Conservation (phyloP, 2,888 invertebrate species). For the Nomada lathburiana region DNA sequence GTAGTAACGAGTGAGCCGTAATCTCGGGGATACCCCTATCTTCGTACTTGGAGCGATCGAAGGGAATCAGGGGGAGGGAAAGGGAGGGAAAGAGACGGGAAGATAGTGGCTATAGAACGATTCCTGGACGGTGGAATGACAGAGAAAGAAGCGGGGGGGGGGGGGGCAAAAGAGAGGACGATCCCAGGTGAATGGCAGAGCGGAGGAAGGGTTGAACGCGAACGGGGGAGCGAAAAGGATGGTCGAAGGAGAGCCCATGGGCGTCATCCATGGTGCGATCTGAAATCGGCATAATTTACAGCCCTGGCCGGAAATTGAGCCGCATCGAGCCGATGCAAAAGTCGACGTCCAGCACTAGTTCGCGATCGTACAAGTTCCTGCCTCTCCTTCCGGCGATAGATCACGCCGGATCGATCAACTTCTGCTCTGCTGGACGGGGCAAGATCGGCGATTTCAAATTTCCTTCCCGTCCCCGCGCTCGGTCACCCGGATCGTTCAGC, state of each 20-base stretch:
- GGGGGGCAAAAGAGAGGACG: background rate
- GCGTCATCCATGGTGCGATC: constrained; percentile 70
- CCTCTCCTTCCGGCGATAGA: constrained; percentile 50
- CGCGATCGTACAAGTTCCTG: constrained; percentile 38
- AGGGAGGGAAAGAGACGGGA: background rate
- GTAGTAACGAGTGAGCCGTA: constrained; percentile 81
- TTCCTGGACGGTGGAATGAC: background rate
- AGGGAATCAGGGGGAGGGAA: constrained; percentile 22
- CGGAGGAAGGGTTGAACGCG: background rate
- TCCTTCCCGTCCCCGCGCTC: too few relatives aligned
- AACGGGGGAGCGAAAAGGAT: constrained; percentile 22
- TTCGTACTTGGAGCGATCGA: constrained; percentile 42
- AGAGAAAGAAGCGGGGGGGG: constrained; percentile 4
- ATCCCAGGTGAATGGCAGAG: background rate
- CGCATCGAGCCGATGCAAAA: constrained; percentile 63
- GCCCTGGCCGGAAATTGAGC: constrained; percentile 66
- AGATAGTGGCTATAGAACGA: constrained; percentile 1
- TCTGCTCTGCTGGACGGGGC: background rate
- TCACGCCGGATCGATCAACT: constrained; percentile 23
- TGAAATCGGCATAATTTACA: constrained; percentile 74
- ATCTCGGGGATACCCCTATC: constrained; percentile 75
- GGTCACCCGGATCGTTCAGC: too few relatives aligned
- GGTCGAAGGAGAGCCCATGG: constrained; percentile 67
- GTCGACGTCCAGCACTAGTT: constrained; percentile 58
- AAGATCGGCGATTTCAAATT: too few relatives aligned